Percentiles rank a stretch among this genome's conserved stretches.
Evolutionary conservation across 2,113 vertebrate species (phyloP).

Genomic region (Geococcyx californianus): DNA sequence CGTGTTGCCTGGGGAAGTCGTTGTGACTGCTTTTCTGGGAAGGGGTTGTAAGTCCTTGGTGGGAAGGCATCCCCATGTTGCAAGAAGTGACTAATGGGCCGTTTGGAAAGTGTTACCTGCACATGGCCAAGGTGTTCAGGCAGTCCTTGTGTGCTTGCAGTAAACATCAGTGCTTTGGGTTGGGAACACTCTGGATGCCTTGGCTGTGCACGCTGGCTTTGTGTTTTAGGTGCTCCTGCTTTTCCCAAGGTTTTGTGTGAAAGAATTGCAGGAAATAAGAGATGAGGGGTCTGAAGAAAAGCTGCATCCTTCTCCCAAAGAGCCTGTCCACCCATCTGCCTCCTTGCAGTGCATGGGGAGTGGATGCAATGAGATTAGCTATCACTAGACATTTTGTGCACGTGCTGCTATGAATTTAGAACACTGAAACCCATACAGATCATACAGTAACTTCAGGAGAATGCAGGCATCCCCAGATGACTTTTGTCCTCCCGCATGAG

Average conservation of each 20-base stretch:
- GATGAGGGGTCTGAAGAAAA: not conserved
- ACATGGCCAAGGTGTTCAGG: not conserved
- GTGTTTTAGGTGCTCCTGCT: not conserved
- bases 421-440: not conserved
- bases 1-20: not conserved
- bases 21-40: not conserved
- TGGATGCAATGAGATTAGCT: not conserved
- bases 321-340: not conserved
- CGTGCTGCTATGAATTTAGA: fast-evolving
- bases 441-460: not conserved
- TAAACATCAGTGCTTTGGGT: too few species aligned
- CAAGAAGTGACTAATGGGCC: not conserved
- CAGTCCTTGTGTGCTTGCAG: fast-evolving
- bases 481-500: not conserved
- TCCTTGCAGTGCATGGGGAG: fast-evolving
- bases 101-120: not conserved
- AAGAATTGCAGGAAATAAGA: not conserved
- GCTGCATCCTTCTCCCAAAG: not conserved
- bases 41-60: not conserved
- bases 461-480: not conserved
- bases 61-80: not conserved
- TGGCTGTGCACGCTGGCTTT: not conserved
- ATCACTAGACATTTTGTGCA: not conserved
- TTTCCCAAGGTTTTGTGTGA: not conserved
- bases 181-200: not conserved